phyloP scores from a whole-genome alignment of 1,140 invertebrate species.

The Pygmarrhopalites habei region DNA sequence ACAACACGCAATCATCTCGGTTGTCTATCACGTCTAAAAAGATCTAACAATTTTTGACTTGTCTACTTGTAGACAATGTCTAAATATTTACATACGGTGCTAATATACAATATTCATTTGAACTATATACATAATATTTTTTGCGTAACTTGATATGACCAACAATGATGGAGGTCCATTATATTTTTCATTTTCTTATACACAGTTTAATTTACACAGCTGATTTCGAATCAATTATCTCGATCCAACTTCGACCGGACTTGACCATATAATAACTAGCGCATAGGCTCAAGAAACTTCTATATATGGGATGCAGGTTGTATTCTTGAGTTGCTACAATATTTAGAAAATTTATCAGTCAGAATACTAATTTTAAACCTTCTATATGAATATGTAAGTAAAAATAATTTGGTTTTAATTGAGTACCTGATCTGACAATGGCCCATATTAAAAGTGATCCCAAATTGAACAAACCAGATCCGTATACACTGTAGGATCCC shows the following conservation, averaged over 20 bases:
- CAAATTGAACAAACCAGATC: constrained; percentile 6
- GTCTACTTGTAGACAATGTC: too few species aligned
- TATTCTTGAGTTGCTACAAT: background rate
- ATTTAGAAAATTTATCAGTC: background rate
- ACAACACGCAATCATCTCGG: too few species aligned
- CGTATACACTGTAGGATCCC: background rate
- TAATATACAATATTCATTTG: too few species aligned
- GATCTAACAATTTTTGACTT: too few species aligned
- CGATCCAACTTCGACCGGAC: background rate
- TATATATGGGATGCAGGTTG: constrained; percentile 5
- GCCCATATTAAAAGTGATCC: constrained; percentile 6
- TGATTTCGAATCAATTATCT: constrained; percentile 1
- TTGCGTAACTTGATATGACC: too few species aligned
- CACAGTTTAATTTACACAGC: too few species aligned
- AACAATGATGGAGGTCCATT: too few species aligned
- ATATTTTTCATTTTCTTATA: background rate
- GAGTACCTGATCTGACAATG: background rate
- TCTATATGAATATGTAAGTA: too few species aligned
- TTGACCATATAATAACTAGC: constrained; percentile 8
- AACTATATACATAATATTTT: too few species aligned
- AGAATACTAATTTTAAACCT: background rate
- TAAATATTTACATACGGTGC: too few species aligned
- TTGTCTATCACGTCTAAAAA: too few species aligned
- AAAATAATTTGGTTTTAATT: too few species aligned
- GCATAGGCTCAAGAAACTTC: constrained; percentile 3